Conservation (phyloP, 2,113 vertebrate genomes). For the Oreochromis aureus region DNA sequence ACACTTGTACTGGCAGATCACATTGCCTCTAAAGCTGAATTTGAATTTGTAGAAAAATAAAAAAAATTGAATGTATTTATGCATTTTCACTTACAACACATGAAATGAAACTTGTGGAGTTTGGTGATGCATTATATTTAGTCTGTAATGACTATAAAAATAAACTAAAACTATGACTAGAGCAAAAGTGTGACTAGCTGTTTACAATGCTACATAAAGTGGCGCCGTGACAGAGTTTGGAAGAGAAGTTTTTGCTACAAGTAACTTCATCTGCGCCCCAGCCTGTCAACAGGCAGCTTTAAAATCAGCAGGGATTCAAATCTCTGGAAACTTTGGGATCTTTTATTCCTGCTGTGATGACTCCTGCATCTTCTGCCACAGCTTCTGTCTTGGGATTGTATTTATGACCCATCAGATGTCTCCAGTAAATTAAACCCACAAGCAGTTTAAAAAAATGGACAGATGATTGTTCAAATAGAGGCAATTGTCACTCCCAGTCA, state of each 20-base stretch:
- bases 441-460: background rate
- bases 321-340: background rate
- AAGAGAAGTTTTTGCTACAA: background rate
- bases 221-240: background rate
- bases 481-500: background rate
- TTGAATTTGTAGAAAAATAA: background rate
- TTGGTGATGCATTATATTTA: background rate
- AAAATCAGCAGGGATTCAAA: background rate
- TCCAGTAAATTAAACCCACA: background rate
- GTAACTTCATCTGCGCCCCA: background rate
- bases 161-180: background rate
- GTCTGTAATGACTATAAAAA: background rate
- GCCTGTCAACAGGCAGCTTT: background rate
- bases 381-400: background rate
- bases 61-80: background rate
- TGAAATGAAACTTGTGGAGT: background rate
- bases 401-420: background rate
- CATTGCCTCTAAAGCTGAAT: background rate
- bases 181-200: background rate
- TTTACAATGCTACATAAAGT: background rate
- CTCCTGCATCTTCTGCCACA: background rate
- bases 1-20: background rate
- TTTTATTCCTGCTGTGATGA: background rate
- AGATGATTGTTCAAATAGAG: background rate
- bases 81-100: background rate